Percentiles rank a stretch among this genome's conserved stretches.
These are phyloP conservation scores for Himalopsyche kuldschensis DNA, from an alignment of 2,888 invertebrate species.

Conservation along the genomic window DNA sequence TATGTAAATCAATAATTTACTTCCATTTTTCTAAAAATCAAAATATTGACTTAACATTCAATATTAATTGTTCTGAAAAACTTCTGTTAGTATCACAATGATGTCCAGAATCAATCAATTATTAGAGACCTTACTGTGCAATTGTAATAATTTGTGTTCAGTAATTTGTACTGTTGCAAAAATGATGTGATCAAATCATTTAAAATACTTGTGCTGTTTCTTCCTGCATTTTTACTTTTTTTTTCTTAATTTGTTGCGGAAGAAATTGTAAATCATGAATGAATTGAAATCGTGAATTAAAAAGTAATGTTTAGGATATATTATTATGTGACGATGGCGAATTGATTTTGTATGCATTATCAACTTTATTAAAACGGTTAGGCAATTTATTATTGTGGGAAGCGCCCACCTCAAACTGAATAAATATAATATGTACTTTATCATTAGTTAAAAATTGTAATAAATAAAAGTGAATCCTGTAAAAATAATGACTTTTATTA, in stretches of 20 bases:
- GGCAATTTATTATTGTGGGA: slow-evolving; percentile 7
- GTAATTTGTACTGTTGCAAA: background rate
- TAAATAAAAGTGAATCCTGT: slow-evolving; percentile 31
- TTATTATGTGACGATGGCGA: slow-evolving; percentile 7
- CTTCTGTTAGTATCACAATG: too few relatives aligned
- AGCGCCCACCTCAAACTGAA: slow-evolving; percentile 19
- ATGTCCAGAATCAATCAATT: too few relatives aligned
- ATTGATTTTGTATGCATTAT: slow-evolving; percentile 28
- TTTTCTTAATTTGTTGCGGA: background rate
- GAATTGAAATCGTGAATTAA: background rate
- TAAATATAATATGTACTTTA: slow-evolving; percentile 33
- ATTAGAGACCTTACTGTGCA: too few relatives aligned
- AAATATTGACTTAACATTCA: too few relatives aligned
- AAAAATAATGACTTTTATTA: background rate
- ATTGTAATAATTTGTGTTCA: background rate
- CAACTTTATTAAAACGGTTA: background rate
- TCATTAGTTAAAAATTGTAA: slow-evolving; percentile 37
- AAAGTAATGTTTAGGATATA: background rate
- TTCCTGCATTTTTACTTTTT: background rate
- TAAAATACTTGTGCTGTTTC: background rate
- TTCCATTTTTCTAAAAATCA: too few relatives aligned
- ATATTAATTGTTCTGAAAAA: too few relatives aligned
- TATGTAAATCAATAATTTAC: too few relatives aligned
- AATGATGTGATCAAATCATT: background rate
- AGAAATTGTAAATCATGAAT: background rate